phyloP scores from a whole-genome alignment of 1,140 invertebrate species.

The Laupala kohalensis region DNA sequence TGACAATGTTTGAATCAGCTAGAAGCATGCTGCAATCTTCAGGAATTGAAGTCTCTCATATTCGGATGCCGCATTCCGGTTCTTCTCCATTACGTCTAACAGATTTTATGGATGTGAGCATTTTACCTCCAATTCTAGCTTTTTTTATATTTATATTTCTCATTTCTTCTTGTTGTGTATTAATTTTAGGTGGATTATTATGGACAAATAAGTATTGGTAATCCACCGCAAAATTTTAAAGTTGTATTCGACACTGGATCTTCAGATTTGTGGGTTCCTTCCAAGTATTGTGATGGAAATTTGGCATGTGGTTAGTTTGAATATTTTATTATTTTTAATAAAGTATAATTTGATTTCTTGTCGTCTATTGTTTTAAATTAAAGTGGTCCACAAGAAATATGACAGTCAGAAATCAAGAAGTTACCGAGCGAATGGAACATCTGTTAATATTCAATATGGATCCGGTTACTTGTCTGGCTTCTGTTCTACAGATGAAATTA shows the following conservation, averaged over 20 bases:
- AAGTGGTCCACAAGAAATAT: conserved; percentile 90
- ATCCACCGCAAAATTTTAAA: conserved; percentile 82
- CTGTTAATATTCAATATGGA: conserved; percentile 89
- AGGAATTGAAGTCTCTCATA: conserved; percentile 55
- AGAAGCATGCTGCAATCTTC: conserved; percentile 57
- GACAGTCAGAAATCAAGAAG: conserved; percentile 70
- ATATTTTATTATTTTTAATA: no score
- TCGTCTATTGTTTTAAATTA: conserved; percentile 24
- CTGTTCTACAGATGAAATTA: conserved; percentile 76
- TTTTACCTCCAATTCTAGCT: no score
- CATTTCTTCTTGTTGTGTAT: neutral
- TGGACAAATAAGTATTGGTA: conserved; percentile 84
- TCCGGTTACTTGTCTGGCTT: conserved; percentile 91
- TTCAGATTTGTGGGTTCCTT: conserved; percentile 97
- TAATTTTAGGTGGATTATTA: conserved; percentile 85
- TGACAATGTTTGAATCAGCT: conserved; percentile 55
- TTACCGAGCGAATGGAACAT: conserved; percentile 79
- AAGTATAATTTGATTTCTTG: no score
- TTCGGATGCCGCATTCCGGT: conserved; percentile 43
- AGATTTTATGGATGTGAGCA: conserved; percentile 82
- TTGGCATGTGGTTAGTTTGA: no score
- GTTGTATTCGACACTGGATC: conserved; percentile 98
- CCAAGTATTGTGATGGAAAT: conserved; percentile 68
- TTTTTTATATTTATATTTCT: no score
- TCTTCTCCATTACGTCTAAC: conserved; percentile 72